Percentiles rank a stretch among this genome's conserved stretches.
Evolutionary conservation across 2,888 invertebrate genomes (phyloP).

Genomic region (Apodemia duryi): DNA sequence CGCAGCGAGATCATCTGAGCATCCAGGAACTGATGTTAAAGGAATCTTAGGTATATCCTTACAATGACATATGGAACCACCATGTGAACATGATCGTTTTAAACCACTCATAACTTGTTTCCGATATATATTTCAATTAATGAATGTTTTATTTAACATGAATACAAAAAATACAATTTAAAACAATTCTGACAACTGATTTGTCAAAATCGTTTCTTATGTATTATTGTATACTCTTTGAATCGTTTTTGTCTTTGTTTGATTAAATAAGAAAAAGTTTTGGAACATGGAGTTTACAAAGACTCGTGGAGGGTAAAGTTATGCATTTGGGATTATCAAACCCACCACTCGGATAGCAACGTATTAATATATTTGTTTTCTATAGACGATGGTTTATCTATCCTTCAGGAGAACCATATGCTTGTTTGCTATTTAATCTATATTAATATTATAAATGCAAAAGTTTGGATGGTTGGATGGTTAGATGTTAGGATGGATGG

Average conservation of each 20-base stretch:
- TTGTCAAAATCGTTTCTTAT: not conserved
- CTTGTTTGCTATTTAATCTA: too few relatives aligned
- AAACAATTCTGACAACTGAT: not conserved
- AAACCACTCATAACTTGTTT: not conserved
- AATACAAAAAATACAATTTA: not conserved
- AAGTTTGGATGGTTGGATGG: too few relatives aligned
- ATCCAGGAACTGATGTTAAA: conserved; percentile 41
- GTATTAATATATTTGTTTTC: too few relatives aligned
- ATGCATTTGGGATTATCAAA: too few relatives aligned
- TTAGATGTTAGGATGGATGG: too few relatives aligned
- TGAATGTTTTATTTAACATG: not conserved
- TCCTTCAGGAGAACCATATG: too few relatives aligned
- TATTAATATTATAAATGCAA: too few relatives aligned
- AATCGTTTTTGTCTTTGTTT: not conserved
- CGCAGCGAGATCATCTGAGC: conserved; percentile 50
- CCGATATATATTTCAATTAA: not conserved
- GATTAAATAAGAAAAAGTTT: not conserved
- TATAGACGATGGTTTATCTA: too few relatives aligned
- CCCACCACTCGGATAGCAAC: too few relatives aligned
- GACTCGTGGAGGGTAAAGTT: too few relatives aligned
- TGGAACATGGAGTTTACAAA: not conserved
- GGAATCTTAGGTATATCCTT: conserved; percentile 22
- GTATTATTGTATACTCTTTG: too few relatives aligned
- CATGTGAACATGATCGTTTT: not conserved
- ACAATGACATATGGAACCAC: conserved; percentile 18